Evolutionary conservation across 2,888 invertebrate genomes (phyloP), one percentile per base, ranked within the genome.

Genomic region (Lydus trimaculatus): DNA sequence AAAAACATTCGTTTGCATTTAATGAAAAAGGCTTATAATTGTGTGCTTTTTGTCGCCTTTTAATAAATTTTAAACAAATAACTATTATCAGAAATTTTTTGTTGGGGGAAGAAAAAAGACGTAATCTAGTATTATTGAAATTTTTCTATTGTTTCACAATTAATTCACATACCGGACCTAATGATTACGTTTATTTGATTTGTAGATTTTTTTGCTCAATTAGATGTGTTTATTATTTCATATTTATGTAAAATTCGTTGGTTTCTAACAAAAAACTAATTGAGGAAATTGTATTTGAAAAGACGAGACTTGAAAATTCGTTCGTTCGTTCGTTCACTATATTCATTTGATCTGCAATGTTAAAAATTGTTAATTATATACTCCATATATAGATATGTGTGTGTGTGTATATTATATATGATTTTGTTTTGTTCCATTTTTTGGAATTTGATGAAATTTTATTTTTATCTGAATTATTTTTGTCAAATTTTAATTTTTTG

Each of bases 391-490:
- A n/a, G 43, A 13, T n/a, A 17, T 43, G 43, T 43, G 43, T n/a
- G n/a, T 17, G 43, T 43, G 17, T 17, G 65, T 64, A 68, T 65
- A 59, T 61, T 66, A 48, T 69, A n/a, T 36, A 58, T 63, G 58
- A 52, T 69, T 66, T 64, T 69, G 31, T 66, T n/a, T 72, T 73
- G 70, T 77, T 77, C 76, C 75, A 67, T 61, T 74, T 76, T 72
- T 17, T 17, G 75, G 77, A 75, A 76, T 72, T 69, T 67, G 71
- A 71, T 76, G 71, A 72, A 73, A 70, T 75, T 74, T 73, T 65
- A 70, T 67, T 75, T 74, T 66, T 61, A 11, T 9, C 13, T 9
- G 1, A 3, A 9, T 9, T n/a, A 0, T 5, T 43, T 15, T n/a
- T 6, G n/a, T 17, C 17, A 7, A 43, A 36, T 6, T 6, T 15